Evolutionary conservation across 2,113 vertebrate genomes (phyloP), one percentile per base, ranked within the genome.

Genomic region (Atlantisia rogersi): DNA sequence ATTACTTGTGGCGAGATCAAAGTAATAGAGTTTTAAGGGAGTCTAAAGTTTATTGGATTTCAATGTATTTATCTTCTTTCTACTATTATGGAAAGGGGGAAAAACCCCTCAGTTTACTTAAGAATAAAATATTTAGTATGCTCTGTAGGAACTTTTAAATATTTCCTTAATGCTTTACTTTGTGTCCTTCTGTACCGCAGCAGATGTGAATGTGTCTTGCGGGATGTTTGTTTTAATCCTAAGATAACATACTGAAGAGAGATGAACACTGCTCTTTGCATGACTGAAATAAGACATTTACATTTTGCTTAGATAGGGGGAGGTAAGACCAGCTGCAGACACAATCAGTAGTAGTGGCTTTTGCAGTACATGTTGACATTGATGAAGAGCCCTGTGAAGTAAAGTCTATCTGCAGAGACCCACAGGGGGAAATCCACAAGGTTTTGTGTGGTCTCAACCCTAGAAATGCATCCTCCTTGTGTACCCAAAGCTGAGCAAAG

Each of bases 1-100:
- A 87, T 97, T 97, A 92, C 96, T 96, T 67, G 62, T 94, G 95
- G 90, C 40, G 87, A 74, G 62, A 92, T 96, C 89, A 97, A 97
- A 96, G 85, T 71, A 67, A 29, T 67, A 73, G 9, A 19, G 15
- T 58, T 86, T 92, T 86, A 62, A 79, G 81, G 46, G 53, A 67
- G 31, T 87, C 79, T 88, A 64, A 68, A 82, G 70, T 93, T 93
- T 88, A 48, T 81, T 83, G 84, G 42, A 63, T 91, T 96, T 80
- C 46, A 31, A 83, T 95, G 28, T 71, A 59, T 71, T 94, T 94
- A 28, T 63, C 44, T 82, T 95, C 46, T 94, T 95, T 69, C 74
- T 85, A 9, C 32, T 85, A 50, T 37, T 80, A n/a, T 37, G 73
- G 79, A 65, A 89, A 71, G 60, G 32, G 69, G 25, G 48, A 79